A percentile compares a stretch with the other conserved stretches of the same genome.
phyloP scores from a whole-genome alignment of 2,888 invertebrate genomes.

The Microplitis deprimator region DNA sequence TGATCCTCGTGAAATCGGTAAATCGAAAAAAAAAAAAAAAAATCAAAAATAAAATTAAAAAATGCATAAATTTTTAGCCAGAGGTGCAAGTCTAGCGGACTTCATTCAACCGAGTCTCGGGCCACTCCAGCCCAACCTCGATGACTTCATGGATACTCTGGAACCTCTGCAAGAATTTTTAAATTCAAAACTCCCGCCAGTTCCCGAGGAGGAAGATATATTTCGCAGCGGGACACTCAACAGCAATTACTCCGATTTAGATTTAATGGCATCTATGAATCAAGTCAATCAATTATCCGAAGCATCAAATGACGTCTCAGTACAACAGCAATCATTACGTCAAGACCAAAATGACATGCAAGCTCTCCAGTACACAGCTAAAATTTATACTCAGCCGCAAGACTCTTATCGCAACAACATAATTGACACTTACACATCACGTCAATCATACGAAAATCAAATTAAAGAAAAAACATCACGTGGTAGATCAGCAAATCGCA shows the following conservation, averaged over 20 bases:
- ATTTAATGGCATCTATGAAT: conserved; percentile 65
- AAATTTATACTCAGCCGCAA: conserved; percentile 66
- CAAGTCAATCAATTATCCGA: conserved; percentile 53
- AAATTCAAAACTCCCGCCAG: conserved; percentile 75
- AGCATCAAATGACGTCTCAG: conserved; percentile 34
- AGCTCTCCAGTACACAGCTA: conserved; percentile 68
- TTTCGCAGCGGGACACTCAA: conserved; percentile 61
- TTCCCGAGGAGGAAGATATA: conserved; percentile 75
- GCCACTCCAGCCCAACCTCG: conserved; percentile 96
- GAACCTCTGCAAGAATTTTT: conserved; percentile 83
- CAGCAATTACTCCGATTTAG: conserved; percentile 65
- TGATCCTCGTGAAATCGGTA: conserved; percentile 96
- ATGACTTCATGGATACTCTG: conserved; percentile 94
- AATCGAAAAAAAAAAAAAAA: background rate
- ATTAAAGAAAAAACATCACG: conserved; percentile 57
- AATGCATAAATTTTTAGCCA: conserved; percentile 75
- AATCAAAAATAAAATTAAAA: background rate
- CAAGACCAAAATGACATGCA: conserved; percentile 61
- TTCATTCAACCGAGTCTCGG: conserved; percentile 98
- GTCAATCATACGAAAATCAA: conserved; percentile 53
- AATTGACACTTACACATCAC: conserved; percentile 49
- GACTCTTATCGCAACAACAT: conserved; percentile 61
- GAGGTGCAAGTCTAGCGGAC: conserved; percentile 91
- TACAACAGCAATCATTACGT: conserved; percentile 51
- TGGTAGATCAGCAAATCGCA: conserved; percentile 56